These are phyloP conservation scores for Hyles vespertilio DNA, from an alignment of 1,140 invertebrate genomes.

Conservation along the genomic window DNA sequence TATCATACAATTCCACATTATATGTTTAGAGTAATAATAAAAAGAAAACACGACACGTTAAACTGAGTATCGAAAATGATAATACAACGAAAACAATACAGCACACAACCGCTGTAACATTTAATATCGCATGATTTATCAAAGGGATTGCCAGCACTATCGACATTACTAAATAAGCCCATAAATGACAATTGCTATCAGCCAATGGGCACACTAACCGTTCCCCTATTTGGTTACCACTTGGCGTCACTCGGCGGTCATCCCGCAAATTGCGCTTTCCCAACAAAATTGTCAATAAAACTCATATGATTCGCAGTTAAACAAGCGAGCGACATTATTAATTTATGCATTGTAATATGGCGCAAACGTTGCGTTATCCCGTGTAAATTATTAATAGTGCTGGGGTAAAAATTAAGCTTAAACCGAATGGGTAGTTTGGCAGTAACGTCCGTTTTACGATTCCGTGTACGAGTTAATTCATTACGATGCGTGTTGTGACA, in stretches of 20 bases:
- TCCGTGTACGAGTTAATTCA: conserved; percentile 66
- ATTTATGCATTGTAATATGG: conserved; percentile 75
- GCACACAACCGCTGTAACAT: neutral
- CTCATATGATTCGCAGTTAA: conserved; percentile 75
- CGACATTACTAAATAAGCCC: conserved; percentile 23
- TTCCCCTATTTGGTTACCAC: conserved; percentile 65
- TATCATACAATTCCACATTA: too few species aligned
- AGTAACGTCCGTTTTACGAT: conserved; percentile 67
- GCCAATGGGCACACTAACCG: conserved; percentile 16
- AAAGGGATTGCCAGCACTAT: conserved; percentile 14
- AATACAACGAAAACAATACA: neutral
- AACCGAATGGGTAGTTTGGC: conserved; percentile 72
- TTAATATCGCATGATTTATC: conserved; percentile 4
- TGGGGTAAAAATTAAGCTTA: conserved; percentile 74
- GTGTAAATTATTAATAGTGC: conserved; percentile 75
- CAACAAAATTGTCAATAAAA: conserved; percentile 76
- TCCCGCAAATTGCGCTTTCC: conserved; percentile 74
- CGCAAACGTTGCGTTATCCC: conserved; percentile 69
- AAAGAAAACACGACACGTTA: too few species aligned
- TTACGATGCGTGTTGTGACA: conserved; percentile 29
- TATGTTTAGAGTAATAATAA: too few species aligned
- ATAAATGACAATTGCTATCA: conserved; percentile 35
- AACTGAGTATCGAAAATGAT: too few species aligned
- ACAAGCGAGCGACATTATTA: conserved; percentile 74
- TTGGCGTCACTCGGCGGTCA: conserved; percentile 60